Conservation (phyloP, 2,888 invertebrate genomes). For the Rhamnusium bicolor region DNA sequence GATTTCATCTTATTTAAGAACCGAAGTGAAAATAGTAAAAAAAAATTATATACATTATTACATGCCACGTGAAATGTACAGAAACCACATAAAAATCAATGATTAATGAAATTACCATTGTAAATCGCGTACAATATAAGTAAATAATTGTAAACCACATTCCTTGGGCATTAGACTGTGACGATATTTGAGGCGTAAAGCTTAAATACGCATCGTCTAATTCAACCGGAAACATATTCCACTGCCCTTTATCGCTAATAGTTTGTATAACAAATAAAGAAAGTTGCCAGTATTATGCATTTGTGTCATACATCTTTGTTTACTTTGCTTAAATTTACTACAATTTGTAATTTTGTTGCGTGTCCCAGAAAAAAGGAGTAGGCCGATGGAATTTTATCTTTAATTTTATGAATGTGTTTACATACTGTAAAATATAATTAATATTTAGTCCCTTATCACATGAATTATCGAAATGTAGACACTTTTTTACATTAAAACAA, state of each 20-base stretch:
- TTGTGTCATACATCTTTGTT: background rate
- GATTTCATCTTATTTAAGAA: constrained; percentile 1
- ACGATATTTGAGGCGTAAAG: constrained; percentile 61
- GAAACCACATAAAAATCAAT: constrained; percentile 41
- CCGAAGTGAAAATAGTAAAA: background rate
- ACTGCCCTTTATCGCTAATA: constrained; percentile 39
- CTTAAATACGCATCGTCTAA: constrained; percentile 48
- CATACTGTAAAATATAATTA: too few species aligned
- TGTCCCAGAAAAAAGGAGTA: background rate
- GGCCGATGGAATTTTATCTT: background rate
- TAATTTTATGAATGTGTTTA: background rate
- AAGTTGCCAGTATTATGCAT: background rate
- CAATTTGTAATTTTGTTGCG: background rate
- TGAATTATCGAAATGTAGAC: too few species aligned
- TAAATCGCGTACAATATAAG: constrained; percentile 40
- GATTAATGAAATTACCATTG: constrained; percentile 60
- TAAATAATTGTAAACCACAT: constrained; percentile 53
- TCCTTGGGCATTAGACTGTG: constrained; percentile 65
- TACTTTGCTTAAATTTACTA: background rate
- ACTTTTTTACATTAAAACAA: too few species aligned
- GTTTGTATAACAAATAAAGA: constrained; percentile 34
- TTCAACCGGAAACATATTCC: constrained; percentile 35
- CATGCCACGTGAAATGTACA: constrained; percentile 19
- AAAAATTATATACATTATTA: background rate
- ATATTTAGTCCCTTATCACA: too few species aligned